phyloP scores from a whole-genome alignment of 2,113 vertebrate species.

The Rissa tridactyla region DNA sequence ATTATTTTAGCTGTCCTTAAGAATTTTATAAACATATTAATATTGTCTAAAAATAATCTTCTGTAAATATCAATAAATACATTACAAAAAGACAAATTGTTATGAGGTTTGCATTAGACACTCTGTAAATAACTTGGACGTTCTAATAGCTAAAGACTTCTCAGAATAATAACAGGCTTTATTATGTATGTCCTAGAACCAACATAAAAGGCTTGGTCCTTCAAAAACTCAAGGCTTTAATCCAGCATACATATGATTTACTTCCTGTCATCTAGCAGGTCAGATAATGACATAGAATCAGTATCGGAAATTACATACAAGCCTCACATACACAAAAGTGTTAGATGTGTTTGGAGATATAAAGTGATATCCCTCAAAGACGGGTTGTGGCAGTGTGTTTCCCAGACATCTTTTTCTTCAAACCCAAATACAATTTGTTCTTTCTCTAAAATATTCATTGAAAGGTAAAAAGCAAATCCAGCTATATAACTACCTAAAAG shows the following conservation, averaged over 20 bases:
- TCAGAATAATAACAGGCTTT: not conserved
- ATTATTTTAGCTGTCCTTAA: not conserved
- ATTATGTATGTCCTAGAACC: not conserved
- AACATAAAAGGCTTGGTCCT: not conserved
- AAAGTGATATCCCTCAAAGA: not conserved
- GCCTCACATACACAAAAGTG: not conserved
- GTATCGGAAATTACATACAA: not conserved
- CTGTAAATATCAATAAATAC: not conserved
- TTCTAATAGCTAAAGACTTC: not conserved
- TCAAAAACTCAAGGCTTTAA: not conserved
- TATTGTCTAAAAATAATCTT: not conserved
- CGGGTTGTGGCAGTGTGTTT: not conserved
- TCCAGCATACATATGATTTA: not conserved
- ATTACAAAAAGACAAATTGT: not conserved
- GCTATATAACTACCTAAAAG: not conserved
- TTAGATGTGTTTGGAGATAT: not conserved
- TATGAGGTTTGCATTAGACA: not conserved
- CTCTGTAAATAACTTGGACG: not conserved
- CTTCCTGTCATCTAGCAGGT: not conserved
- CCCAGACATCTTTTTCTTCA: not conserved
- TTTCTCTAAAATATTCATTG: not conserved
- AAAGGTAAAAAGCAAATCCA: not conserved
- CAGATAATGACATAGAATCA: not conserved
- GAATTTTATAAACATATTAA: not conserved
- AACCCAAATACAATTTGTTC: not conserved